Percentiles rank a stretch among this genome's conserved stretches.
Conservation (phyloP, 2,113 vertebrate species). For the Cnemophilus loriae region DNA sequence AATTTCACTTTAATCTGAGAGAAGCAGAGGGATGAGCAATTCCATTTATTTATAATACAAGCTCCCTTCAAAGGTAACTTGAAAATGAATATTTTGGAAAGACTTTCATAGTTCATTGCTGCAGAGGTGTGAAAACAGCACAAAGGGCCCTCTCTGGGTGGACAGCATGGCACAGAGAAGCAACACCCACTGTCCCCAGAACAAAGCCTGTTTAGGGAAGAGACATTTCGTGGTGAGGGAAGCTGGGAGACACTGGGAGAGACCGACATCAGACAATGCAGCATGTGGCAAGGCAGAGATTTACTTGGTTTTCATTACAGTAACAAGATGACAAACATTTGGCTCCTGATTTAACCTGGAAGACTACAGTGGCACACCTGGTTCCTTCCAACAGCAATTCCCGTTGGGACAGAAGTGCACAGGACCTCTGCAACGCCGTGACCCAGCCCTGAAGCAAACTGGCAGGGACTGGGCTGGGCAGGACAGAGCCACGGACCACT, state of each 20-base stretch:
- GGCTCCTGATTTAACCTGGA: neutral
- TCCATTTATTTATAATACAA: neutral
- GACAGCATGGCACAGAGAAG: rapidly evolving
- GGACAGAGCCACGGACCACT: neutral
- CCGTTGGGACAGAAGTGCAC: rapidly evolving
- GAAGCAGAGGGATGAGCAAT: neutral
- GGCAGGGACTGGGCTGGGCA: neutral
- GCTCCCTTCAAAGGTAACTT: neutral
- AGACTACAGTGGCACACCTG: neutral
- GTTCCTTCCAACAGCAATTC: neutral
- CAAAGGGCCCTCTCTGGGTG: neutral
- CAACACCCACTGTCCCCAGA: rapidly evolving
- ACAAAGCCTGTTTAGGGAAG: neutral
- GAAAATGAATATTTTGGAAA: neutral
- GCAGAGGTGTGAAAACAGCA: neutral
- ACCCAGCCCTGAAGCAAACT: neutral
- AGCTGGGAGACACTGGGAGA: neutral
- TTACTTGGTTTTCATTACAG: neutral
- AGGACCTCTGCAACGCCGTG: neutral
- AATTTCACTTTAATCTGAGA: neutral
- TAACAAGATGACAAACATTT: neutral
- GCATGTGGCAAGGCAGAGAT: neutral
- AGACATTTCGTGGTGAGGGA: neutral
- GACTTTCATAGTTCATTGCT: neutral
- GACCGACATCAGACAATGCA: neutral